Percentiles rank a stretch among this genome's conserved stretches.
Conservation (phyloP, 2,113 vertebrate genomes). For the Deroptyus accipitrinus region DNA sequence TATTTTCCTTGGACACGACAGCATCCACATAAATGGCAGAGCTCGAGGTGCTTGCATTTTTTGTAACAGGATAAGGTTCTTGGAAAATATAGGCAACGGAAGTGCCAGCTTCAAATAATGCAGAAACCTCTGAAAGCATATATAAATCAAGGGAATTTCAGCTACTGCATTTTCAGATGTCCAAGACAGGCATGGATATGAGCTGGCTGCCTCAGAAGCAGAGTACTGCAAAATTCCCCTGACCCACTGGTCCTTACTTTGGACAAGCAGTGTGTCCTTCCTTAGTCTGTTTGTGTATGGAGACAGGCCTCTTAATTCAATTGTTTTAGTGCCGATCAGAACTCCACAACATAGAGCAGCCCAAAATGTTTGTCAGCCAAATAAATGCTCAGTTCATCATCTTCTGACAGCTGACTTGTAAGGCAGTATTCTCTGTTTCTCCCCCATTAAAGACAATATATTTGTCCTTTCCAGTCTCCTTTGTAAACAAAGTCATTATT, state of each 20-base stretch:
- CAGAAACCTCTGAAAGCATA: constrained; percentile 89
- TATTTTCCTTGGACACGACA: constrained; percentile 82
- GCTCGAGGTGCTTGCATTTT: constrained; percentile 83
- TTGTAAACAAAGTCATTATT: not conserved
- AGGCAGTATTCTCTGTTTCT: not conserved
- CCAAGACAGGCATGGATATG: not conserved
- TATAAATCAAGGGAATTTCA: constrained; percentile 8
- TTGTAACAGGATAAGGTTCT: constrained; percentile 93
- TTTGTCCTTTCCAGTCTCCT: not conserved
- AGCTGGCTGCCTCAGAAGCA: not conserved
- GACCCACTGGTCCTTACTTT: not conserved
- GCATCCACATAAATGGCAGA: constrained; percentile 83
- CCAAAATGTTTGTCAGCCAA: not conserved
- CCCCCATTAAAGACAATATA: not conserved
- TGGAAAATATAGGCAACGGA: constrained; percentile 92
- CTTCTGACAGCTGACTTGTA: not conserved
- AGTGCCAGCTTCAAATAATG: constrained; percentile 88
- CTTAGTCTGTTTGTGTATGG: not conserved
- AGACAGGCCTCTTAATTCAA: not conserved
- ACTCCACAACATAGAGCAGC: not conserved
- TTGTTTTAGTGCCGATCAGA: not conserved
- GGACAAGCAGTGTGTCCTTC: not conserved
- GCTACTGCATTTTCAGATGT: not conserved
- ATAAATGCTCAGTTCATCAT: not conserved
- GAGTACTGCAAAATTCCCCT: not conserved